A percentile compares a stretch with the other conserved stretches of the same genome.
phyloP scores from a whole-genome alignment of 2,888 invertebrate genomes.

The Arge pagana region DNA sequence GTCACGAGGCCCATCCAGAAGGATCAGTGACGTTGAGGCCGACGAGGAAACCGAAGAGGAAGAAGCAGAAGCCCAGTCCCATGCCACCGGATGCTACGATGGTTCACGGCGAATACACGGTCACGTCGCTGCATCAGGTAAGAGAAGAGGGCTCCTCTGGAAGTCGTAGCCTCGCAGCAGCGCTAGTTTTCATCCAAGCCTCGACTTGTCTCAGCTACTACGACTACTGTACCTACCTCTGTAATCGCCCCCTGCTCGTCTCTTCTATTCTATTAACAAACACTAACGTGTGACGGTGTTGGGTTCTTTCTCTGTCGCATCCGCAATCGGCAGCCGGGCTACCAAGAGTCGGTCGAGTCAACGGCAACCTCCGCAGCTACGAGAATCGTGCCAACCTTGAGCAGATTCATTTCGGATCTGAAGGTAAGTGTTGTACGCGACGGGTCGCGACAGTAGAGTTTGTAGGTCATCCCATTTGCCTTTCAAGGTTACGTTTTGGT shows the following conservation, averaged over 20 bases:
- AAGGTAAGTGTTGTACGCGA: slow-evolving; percentile 66
- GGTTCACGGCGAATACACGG: slow-evolving; percentile 47
- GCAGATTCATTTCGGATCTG: slow-evolving; percentile 70
- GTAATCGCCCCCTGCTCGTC: slow-evolving; percentile 19
- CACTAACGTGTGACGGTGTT: slow-evolving; percentile 34
- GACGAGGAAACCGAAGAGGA: slow-evolving; percentile 46
- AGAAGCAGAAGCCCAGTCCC: slow-evolving; percentile 43
- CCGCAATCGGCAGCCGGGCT: slow-evolving; percentile 47
- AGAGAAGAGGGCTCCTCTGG: not conserved
- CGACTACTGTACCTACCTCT: not conserved
- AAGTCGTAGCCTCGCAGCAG: not conserved
- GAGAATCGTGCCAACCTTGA: slow-evolving; percentile 70
- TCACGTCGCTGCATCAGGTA: slow-evolving; percentile 54
- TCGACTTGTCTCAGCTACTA: not conserved
- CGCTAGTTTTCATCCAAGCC: too few species aligned
- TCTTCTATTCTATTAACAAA: slow-evolving; percentile 26
- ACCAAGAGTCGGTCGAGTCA: slow-evolving; percentile 52
- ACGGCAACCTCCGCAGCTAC: slow-evolving; percentile 53
- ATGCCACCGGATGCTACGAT: slow-evolving; percentile 46
- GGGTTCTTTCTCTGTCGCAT: slow-evolving; percentile 28
- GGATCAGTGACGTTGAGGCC: slow-evolving; percentile 39
- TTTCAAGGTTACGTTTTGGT: slow-evolving; percentile 1
- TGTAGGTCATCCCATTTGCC: not conserved
- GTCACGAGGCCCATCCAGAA: slow-evolving; percentile 47
- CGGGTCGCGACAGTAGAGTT: too few species aligned